Percentiles rank a stretch among this genome's conserved stretches.
These are phyloP conservation scores for Xyrauchen texanus DNA, from an alignment of 2,113 vertebrate genomes.

Conservation along the genomic window DNA sequence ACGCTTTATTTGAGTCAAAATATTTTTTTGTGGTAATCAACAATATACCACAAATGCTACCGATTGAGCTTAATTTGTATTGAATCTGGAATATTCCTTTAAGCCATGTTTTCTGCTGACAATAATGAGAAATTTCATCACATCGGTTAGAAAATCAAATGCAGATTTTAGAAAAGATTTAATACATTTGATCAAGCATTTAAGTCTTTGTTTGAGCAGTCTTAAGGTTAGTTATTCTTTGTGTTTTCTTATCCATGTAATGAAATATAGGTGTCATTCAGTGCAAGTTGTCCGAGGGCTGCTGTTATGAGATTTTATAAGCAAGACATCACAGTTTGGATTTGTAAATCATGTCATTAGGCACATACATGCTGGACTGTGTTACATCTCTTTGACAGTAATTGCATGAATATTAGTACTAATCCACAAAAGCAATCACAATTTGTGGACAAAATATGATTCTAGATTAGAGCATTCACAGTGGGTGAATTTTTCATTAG, in stretches of 20 bases:
- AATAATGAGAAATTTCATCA: conserved; percentile 34
- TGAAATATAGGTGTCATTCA: conserved; percentile 13
- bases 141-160: conserved; percentile 9
- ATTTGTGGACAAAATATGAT: conserved; percentile 7
- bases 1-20: too few relatives aligned
- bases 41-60: too few relatives aligned
- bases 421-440: conserved; percentile 24
- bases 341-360: not conserved
- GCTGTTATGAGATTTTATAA: not conserved
- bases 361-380: not conserved
- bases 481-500: conserved; percentile 54
- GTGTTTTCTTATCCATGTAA: conserved; percentile 24
- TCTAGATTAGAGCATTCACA: not conserved
- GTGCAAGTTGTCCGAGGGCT: not conserved
- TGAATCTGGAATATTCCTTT: too few relatives aligned
- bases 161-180: conserved; percentile 19
- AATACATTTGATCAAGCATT: conserved; percentile 17
- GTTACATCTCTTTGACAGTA: not conserved
- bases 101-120: not conserved
- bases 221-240: conserved; percentile 1
- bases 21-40: too few relatives aligned
- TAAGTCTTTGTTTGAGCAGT: conserved; percentile 17
- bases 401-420: conserved; percentile 18
- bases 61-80: too few relatives aligned
- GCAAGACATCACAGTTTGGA: not conserved